These are phyloP conservation scores for Odocoileus hemionus DNA, from an alignment of 2,113 vertebrate species.

Conservation along the genomic window DNA sequence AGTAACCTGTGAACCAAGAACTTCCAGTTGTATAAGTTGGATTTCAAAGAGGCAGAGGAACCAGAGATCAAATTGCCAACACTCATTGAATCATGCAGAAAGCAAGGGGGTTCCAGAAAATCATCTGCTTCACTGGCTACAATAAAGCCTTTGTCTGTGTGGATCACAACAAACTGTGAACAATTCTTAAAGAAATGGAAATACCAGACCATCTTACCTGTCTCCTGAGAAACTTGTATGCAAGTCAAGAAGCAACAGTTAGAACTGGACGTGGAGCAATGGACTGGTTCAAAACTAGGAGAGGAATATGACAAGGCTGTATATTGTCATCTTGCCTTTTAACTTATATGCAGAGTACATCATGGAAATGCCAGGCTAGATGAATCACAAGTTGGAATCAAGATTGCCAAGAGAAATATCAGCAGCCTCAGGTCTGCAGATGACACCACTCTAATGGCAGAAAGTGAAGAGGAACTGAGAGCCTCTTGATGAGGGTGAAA, in stretches of 20 bases:
- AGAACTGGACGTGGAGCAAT: not conserved
- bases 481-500: not conserved
- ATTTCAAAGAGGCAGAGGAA: not conserved
- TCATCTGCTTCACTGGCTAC: not conserved
- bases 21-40: not conserved
- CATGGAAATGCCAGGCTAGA: not conserved
- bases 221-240: not conserved
- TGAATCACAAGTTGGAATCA: not conserved
- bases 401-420: not conserved
- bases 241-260: not conserved
- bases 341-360: not conserved
- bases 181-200: not conserved
- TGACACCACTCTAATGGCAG: not conserved
- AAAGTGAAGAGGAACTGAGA: not conserved
- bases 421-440: not conserved
- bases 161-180: not conserved
- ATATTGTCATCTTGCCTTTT: not conserved
- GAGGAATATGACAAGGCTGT: not conserved
- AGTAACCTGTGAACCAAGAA: not conserved
- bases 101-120: not conserved
- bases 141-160: not conserved
- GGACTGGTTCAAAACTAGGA: not conserved
- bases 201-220: not conserved
- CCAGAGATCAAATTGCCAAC: not conserved
- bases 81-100: not conserved